Base-by-base conservation (phyloP, 2,888 invertebrate genomes). In the Zaprionus bogoriensis region DNA sequence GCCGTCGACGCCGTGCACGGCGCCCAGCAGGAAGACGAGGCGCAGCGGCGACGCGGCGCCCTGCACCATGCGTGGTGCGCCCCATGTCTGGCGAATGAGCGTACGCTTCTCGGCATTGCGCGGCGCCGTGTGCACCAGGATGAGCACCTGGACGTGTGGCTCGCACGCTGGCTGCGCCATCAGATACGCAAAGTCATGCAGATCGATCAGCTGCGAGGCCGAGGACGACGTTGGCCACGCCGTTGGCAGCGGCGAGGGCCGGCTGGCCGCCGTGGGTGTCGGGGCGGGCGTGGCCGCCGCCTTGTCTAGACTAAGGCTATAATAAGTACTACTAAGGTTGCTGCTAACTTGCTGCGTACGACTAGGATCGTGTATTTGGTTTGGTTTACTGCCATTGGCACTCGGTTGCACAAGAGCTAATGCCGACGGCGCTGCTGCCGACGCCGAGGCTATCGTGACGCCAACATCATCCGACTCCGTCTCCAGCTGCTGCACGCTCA, bases 11-110 rank as follows among this genome's bases (percentile, higher is more conserved):
- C n/a, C n/a, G n/a, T 1, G 77, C 0, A 93, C 92, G 2, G 89
- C 89, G 1, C 96, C 96, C 5, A 96, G 80, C 60, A 96, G 91
- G 88, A 96, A 96, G 4, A 95, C 89, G 0, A 95, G 88, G 76
- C 93, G 92, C 0, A 94, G 90, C 0, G 92, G 90, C 7, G 92
- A 92, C 2, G 47, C 65, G 0, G 47, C 65, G 0, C 91, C 89
- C 10, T 27, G 4, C 2, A 32, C 17, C 45, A 92, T 91, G 0
- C 90, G 89, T 0, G 92, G 89, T n/a, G 91, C 91, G 0, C 95
- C 96, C 96, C 96, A 96, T 0, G 96, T 95, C 55, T 93, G 92
- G 3, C 96, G 92, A 51, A 96, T 95, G 0, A 93, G 89, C 47
- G 91, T 91, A n/a, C 96, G 92, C 67, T 95, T 94, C 14, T 92